These are phyloP conservation scores for human (Homo sapiens) DNA, from an alignment of 2,113 vertebrate genomes.

Conservation along the genomic window GRCh38 chr5:143655001-143655500, in stretches of 20 bases:
- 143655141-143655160: not conserved
- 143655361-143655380: not conserved
- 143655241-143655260: not conserved
- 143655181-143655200: not conserved
- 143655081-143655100: not conserved
- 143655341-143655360: not conserved
- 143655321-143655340: not conserved
- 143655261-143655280: not conserved
- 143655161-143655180: not conserved
- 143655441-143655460: not conserved
- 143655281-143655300: not conserved
- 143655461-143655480: not conserved
- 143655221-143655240: not conserved
- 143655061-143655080: conserved; percentile 9
- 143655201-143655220: not conserved
- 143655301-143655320: not conserved
- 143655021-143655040: not conserved
- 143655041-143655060: not conserved
- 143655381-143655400: not conserved
- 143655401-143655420: no score
- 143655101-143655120: not conserved
- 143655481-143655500: not conserved
- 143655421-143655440: no score
- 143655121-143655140: not conserved
- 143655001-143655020: not conserved